Conservation (phyloP, 2,797 vertebrate species). For the Masticophis lateralis region DNA sequence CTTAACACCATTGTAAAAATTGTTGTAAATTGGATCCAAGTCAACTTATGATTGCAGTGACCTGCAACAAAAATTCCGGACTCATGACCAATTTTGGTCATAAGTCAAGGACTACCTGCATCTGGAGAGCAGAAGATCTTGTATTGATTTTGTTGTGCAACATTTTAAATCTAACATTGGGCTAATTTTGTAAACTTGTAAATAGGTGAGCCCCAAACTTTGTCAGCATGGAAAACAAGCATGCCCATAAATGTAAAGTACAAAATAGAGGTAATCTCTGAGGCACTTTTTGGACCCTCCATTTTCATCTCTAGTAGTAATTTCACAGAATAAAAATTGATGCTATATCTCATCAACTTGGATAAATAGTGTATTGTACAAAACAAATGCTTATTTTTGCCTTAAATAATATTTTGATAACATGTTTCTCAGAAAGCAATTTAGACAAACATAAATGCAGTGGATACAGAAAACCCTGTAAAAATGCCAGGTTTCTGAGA, state of each 20-base stretch:
- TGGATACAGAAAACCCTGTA: background rate
- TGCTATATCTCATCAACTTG: background rate
- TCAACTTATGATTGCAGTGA: background rate
- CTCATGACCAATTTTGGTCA: background rate
- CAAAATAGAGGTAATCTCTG: background rate
- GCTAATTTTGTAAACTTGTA: background rate
- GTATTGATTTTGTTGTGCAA: background rate
- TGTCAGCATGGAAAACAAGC: background rate
- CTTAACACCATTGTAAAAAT: background rate
- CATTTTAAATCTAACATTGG: background rate
- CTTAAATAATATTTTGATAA: background rate
- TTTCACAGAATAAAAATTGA: background rate
- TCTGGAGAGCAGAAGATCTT: background rate
- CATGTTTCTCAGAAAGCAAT: background rate
- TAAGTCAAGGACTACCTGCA: background rate
- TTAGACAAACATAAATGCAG: background rate
- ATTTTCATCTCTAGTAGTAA: background rate
- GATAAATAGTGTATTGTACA: background rate
- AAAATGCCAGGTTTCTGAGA: background rate
- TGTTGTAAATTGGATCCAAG: background rate
- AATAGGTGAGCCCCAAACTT: background rate
- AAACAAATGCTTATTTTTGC: background rate
- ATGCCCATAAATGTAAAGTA: background rate
- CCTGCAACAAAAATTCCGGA: background rate
- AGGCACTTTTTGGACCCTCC: background rate